A percentile compares a stretch with the other conserved stretches of the same genome.
These are phyloP conservation scores for Camponotus vicinus DNA, from an alignment of 1,140 invertebrate genomes.

Conservation along the genomic window DNA sequence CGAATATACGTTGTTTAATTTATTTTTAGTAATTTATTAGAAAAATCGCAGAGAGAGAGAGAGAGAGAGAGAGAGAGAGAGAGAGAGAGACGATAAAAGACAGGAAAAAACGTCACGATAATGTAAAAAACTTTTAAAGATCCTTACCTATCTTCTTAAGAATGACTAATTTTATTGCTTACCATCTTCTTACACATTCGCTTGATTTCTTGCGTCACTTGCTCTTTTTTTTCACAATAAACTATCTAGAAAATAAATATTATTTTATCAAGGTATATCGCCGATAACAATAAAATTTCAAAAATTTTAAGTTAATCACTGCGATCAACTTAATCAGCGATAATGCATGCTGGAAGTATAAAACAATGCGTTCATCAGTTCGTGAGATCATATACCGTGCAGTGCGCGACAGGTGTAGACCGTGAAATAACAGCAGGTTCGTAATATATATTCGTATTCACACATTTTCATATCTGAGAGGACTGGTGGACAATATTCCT, in stretches of 20 bases:
- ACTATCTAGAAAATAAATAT: too few relatives aligned
- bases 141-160: background rate
- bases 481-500: background rate
- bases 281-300: background rate
- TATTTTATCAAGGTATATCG: background rate
- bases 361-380: conserved; percentile 62
- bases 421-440: conserved; percentile 19
- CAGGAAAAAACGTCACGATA: background rate
- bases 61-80: too few relatives aligned
- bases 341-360: conserved; percentile 58
- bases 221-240: too few relatives aligned
- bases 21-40: background rate
- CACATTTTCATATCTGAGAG: background rate
- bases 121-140: background rate
- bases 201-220: too few relatives aligned
- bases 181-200: too few relatives aligned
- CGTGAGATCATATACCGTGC: conserved; percentile 56
- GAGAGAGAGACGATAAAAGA: background rate
- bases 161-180: background rate
- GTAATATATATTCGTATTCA: conserved; percentile 9
- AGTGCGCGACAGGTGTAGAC: conserved; percentile 60
- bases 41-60: background rate
- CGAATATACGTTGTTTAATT: background rate
- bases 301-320: too few relatives aligned
- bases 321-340: background rate